A percentile compares a stretch with the other conserved stretches of the same genome.
phyloP scores from a whole-genome alignment of 2,888 invertebrate genomes.

The Yponomeuta evonymella region DNA sequence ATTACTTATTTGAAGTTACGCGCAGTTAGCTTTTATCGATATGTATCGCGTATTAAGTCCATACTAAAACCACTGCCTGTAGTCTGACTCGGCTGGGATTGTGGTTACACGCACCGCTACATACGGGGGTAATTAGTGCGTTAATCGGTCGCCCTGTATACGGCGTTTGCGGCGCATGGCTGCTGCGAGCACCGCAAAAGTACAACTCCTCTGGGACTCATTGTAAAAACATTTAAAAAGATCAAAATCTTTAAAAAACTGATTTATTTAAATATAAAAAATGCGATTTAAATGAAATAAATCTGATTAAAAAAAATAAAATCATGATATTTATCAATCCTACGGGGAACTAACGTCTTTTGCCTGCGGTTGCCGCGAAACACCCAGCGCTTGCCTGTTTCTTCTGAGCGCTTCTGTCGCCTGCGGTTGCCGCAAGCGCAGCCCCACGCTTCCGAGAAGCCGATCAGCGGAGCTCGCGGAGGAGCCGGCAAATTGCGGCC shows the following conservation, averaged over 20 bases:
- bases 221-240: background rate
- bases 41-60: no score
- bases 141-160: constrained; percentile 43
- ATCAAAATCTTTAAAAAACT: no score
- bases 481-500: constrained; percentile 68
- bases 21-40: no score
- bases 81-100: background rate
- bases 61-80: background rate
- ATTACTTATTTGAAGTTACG: no score
- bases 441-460: constrained; percentile 51
- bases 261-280: no score
- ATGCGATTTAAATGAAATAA: no score
- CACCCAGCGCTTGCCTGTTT: background rate
- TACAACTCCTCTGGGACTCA: background rate
- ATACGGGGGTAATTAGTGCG: constrained; percentile 56
- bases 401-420: background rate
- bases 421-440: background rate
- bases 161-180: background rate
- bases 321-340: no score
- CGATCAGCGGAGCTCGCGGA: constrained; percentile 58
- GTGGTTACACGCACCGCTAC: constrained; percentile 14
- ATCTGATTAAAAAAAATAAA: no score
- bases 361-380: no score
- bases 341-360: no score
- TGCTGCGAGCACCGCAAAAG: background rate